These are phyloP conservation scores for Perithous albicinctus DNA, from an alignment of 2,888 invertebrate species.

Conservation along the genomic window DNA sequence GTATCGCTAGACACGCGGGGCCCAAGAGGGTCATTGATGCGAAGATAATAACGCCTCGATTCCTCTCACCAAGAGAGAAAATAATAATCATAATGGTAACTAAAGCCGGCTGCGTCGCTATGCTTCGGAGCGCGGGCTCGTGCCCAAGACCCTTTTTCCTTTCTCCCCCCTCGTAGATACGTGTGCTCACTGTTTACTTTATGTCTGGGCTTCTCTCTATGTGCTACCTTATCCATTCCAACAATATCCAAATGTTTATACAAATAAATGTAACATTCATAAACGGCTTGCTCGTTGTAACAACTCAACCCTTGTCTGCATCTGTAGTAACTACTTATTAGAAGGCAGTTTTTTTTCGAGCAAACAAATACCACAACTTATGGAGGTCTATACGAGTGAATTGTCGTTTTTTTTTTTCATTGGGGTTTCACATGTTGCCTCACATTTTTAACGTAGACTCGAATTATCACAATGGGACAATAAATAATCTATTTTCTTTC, in stretches of 20 bases:
- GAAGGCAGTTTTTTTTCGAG: neutral
- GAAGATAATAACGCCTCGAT: conserved; percentile 64
- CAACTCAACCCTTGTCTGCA: conserved; percentile 10
- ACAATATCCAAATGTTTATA: conserved; percentile 56
- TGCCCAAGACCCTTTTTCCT: conserved; percentile 71
- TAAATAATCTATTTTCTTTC: too few species aligned
- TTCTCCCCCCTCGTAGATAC: conserved; percentile 45
- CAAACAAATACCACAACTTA: too few species aligned
- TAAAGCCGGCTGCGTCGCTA: conserved; percentile 71
- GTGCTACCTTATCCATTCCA: conserved; percentile 51
- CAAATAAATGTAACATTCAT: conserved; percentile 41
- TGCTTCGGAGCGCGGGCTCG: conserved; percentile 69
- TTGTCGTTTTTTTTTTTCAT: too few species aligned
- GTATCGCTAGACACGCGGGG: conserved; percentile 54
- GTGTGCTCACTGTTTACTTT: conserved; percentile 63
- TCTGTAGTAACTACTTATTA: neutral
- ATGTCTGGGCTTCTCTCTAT: conserved; percentile 56
- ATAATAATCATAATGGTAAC: conserved; percentile 66
- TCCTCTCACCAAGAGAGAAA: conserved; percentile 59
- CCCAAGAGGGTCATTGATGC: conserved; percentile 56
- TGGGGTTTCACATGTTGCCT: too few species aligned
- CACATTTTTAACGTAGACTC: too few species aligned
- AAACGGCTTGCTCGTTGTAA: neutral
- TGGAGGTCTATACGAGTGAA: too few species aligned
- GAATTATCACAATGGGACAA: too few species aligned